Percentiles rank a stretch among this genome's conserved stretches.
Evolutionary conservation across 1,140 invertebrate species (phyloP).

Genomic region (Anadara kagoshimensis): DNA sequence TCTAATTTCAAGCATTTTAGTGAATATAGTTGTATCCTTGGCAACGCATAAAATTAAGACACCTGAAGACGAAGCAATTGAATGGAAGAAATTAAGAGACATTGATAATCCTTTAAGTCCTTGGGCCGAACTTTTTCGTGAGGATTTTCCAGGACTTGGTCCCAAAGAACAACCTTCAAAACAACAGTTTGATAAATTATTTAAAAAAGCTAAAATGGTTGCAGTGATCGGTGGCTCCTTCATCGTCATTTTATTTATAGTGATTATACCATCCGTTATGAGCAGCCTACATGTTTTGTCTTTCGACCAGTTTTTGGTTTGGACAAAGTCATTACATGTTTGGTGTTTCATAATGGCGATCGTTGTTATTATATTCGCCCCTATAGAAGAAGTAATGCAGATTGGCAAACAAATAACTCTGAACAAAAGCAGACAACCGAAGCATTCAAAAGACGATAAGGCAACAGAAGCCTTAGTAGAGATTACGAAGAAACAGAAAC

Average conservation of each 20-base stretch:
- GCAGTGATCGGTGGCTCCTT: conserved; percentile 25
- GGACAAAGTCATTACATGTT: conserved; percentile 22
- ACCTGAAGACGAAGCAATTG: conserved; percentile 33
- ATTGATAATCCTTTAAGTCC: conserved; percentile 73
- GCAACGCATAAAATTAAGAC: conserved; percentile 24
- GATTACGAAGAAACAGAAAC: too few species aligned
- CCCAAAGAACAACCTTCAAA: conserved; percentile 26
- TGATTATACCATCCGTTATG: conserved; percentile 37
- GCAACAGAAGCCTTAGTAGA: too few species aligned
- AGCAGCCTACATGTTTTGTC: conserved; percentile 18
- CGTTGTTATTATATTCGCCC: conserved; percentile 10
- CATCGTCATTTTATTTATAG: conserved; percentile 33
- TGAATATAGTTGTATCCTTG: conserved; percentile 20
- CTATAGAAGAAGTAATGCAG: conserved; percentile 26
- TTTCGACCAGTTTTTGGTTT: conserved; percentile 21
- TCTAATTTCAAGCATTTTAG: conserved; percentile 10
- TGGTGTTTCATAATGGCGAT: conserved; percentile 25
- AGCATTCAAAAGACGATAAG: too few species aligned
- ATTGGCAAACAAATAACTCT: not conserved
- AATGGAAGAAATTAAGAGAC: conserved; percentile 69
- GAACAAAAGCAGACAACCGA: too few species aligned
- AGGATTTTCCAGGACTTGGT: conserved; percentile 52
- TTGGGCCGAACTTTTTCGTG: conserved; percentile 66
- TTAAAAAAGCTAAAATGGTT: conserved; percentile 31
- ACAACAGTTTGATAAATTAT: conserved; percentile 30